phyloP scores from a whole-genome alignment of 1,140 invertebrate species.

The Pachypsylla venusta region DNA sequence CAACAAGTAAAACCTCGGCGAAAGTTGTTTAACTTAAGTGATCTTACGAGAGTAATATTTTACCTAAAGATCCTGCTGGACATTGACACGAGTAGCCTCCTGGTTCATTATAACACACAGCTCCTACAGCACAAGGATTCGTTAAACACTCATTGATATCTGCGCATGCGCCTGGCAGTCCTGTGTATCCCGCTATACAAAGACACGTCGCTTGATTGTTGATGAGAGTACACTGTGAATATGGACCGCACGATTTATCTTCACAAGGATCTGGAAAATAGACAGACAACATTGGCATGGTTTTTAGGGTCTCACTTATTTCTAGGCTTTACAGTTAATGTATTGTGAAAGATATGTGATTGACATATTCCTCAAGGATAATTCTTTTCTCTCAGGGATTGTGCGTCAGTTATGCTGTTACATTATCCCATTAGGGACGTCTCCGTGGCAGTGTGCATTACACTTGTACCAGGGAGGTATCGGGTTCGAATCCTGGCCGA shows the following conservation, averaged over 20 bases:
- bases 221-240: constrained; percentile 74
- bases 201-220: constrained; percentile 69
- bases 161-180: constrained; percentile 58
- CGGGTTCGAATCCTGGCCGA: too few relatives aligned
- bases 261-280: constrained; percentile 74
- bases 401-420: too few relatives aligned
- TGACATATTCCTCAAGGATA: too few relatives aligned
- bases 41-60: constrained; percentile 55
- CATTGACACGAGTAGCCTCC: constrained; percentile 78
- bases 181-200: constrained; percentile 60
- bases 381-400: too few relatives aligned
- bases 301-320: too few relatives aligned
- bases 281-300: too few relatives aligned
- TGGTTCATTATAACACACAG: constrained; percentile 73
- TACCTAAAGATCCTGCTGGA: constrained; percentile 51
- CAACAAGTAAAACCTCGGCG: too few relatives aligned
- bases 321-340: too few relatives aligned
- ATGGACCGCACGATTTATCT: constrained; percentile 62
- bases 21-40: constrained; percentile 41
- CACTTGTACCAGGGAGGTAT: too few relatives aligned
- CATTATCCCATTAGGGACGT: too few relatives aligned
- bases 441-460: too few relatives aligned
- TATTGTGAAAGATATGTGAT: too few relatives aligned
- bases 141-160: constrained; percentile 72
- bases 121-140: constrained; percentile 61